Conservation (phyloP, 2,888 invertebrate species). For the Agapostemon virescens region DNA sequence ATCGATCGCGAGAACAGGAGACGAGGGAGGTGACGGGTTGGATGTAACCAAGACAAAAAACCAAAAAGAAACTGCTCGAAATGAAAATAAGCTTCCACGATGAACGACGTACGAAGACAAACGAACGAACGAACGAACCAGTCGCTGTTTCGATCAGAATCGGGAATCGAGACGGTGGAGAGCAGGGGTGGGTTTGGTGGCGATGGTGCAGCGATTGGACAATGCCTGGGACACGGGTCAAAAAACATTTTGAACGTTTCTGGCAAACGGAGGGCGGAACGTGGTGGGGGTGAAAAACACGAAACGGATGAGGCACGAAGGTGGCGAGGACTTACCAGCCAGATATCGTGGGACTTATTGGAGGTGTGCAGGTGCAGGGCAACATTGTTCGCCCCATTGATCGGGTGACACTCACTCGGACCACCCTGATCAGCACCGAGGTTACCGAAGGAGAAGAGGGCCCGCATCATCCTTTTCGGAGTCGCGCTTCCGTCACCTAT, state of each 20-base stretch:
- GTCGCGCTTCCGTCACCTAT: conserved; percentile 76
- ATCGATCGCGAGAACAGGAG: neutral
- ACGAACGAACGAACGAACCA: neutral
- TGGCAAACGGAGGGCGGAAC: conserved; percentile 45
- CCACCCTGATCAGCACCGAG: conserved; percentile 72
- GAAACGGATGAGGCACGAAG: conserved; percentile 69
- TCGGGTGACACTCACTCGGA: conserved; percentile 68
- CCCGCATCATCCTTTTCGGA: conserved; percentile 71
- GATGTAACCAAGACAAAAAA: neutral
- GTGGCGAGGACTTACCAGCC: conserved; percentile 74
- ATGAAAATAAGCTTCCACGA: conserved; percentile 23
- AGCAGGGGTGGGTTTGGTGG: conserved; percentile 30
- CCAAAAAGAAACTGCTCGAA: conserved; percentile 16
- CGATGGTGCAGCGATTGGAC: conserved; percentile 56
- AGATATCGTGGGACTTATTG: conserved; percentile 72
- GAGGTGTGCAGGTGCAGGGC: conserved; percentile 72
- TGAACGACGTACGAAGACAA: neutral
- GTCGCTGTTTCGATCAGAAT: conserved; percentile 5
- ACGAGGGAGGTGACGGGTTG: conserved; percentile 1
- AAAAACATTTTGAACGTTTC: conserved; percentile 22
- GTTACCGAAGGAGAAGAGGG: conserved; percentile 70
- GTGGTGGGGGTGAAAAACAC: conserved; percentile 61
- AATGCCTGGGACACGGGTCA: conserved; percentile 32
- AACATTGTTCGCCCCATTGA: conserved; percentile 68
- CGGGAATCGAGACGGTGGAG: neutral